Conservation (phyloP, 2,888 invertebrate species). For the Ophion ellenae region DNA sequence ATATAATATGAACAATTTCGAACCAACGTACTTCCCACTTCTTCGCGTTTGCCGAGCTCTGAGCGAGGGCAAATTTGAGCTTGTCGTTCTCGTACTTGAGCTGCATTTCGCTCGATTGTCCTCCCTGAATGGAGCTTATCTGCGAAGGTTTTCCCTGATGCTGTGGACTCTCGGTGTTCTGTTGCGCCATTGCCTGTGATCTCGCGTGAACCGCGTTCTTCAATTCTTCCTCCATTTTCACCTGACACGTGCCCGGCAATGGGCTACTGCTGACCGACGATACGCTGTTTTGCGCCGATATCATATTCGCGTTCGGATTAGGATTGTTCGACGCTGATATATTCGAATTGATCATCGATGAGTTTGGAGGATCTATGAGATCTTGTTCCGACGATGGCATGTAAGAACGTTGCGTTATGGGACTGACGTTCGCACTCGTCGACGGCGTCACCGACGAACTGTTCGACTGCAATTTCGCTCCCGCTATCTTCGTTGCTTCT, state of each 20-base stretch:
- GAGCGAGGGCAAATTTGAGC: slow-evolving; percentile 96
- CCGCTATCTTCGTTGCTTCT: slow-evolving; percentile 93
- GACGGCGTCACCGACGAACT: slow-evolving; percentile 92
- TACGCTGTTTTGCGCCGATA: slow-evolving; percentile 82
- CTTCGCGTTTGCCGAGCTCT: slow-evolving; percentile 99
- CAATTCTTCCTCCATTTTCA: slow-evolving; percentile 81
- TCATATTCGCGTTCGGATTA: slow-evolving; percentile 82
- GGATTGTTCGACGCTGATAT: slow-evolving; percentile 82
- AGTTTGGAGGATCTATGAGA: slow-evolving; percentile 85
- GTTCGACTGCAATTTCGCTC: slow-evolving; percentile 86
- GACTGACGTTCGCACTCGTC: slow-evolving; percentile 94
- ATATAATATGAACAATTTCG: not conserved
- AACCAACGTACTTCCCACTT: slow-evolving; percentile 92
- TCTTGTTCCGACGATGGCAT: slow-evolving; percentile 84
- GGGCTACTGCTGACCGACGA: slow-evolving; percentile 82
- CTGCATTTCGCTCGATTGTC: slow-evolving; percentile 90
- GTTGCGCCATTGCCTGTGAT: slow-evolving; percentile 82
- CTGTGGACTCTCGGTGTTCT: slow-evolving; percentile 87
- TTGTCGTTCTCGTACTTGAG: slow-evolving; percentile 98
- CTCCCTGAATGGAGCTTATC: slow-evolving; percentile 75
- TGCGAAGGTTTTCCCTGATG: slow-evolving; percentile 84
- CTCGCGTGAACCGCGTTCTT: slow-evolving; percentile 81
- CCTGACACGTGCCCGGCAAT: slow-evolving; percentile 79
- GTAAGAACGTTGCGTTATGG: slow-evolving; percentile 89
- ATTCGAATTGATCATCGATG: slow-evolving; percentile 84